Evolutionary conservation across 2,113 vertebrate species (phyloP).

Genomic region (Lycocorax pyrrhopterus): DNA sequence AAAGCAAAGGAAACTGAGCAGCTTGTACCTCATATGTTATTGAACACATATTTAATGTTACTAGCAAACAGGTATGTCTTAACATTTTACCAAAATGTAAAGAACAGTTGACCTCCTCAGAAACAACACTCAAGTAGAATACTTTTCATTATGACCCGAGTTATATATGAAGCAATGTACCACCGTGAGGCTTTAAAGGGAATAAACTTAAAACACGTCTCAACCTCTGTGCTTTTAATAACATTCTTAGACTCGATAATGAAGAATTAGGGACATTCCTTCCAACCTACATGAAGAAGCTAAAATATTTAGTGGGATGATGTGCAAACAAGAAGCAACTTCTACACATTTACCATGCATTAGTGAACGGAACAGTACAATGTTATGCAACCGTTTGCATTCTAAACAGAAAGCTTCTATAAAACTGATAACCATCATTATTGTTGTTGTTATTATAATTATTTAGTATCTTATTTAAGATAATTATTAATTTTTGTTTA

Average conservation of each 20-base stretch:
- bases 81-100: not conserved
- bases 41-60: not conserved
- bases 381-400: not conserved
- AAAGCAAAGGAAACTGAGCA: not conserved
- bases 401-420: not conserved
- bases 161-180: not conserved
- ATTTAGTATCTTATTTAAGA: not conserved
- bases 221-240: not conserved
- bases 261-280: not conserved
- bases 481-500: not conserved
- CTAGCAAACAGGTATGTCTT: not conserved
- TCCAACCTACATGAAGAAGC: not conserved
- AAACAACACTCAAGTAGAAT: not conserved
- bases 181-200: not conserved
- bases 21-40: not conserved
- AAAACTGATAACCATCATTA: not conserved
- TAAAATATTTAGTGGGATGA: not conserved
- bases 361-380: not conserved
- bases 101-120: not conserved
- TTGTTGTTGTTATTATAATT: not conserved
- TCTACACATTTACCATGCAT: not conserved
- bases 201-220: not conserved
- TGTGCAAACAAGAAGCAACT: not conserved
- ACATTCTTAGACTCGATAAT: not conserved
- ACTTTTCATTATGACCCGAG: not conserved